Evolutionary conservation across 2,113 vertebrate genomes (phyloP).

Genomic region (Hiodon alosoides): DNA sequence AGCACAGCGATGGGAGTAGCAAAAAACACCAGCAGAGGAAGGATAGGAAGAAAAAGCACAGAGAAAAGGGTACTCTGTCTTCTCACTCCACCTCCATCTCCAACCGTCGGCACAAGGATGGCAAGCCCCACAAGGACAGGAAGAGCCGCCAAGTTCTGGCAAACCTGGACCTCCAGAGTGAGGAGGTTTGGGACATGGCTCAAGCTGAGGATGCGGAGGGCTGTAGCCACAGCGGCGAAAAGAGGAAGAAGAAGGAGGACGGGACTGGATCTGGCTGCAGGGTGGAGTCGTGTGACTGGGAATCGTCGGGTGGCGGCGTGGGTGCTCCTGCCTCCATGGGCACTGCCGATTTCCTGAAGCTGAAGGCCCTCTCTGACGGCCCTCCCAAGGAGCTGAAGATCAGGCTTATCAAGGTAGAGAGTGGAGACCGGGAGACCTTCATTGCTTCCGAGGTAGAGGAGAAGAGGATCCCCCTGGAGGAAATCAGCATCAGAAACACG

Average conservation of each 20-base stretch:
- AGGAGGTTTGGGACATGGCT: conserved; percentile 37
- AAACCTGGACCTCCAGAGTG: conserved; percentile 57
- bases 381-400: conserved; percentile 82
- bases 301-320: conserved; percentile 16
- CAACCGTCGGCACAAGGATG: conserved; percentile 29
- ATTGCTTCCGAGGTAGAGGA: conserved; percentile 74
- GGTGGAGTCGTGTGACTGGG: conserved; percentile 17
- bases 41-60: conserved; percentile 20
- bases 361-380: conserved; percentile 70
- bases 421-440: conserved; percentile 69
- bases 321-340: conserved; percentile 33
- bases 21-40: conserved; percentile 33
- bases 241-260: conserved; percentile 21
- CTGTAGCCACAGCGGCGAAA: conserved; percentile 8
- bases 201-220: conserved; percentile 6
- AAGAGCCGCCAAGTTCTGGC: conserved; percentile 63
- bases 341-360: conserved; percentile 67
- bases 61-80: conserved; percentile 14
- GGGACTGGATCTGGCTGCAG: background rate
- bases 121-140: conserved; percentile 53
- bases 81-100: conserved; percentile 14
- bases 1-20: conserved; percentile 35
- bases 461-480: conserved; percentile 55
- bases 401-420: conserved; percentile 74
- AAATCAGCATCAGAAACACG: conserved; percentile 70